These are phyloP conservation scores for Parazoanthus darwini DNA, from an alignment of 92 coral and sea anemone species.

Conservation along the genomic window DNA sequence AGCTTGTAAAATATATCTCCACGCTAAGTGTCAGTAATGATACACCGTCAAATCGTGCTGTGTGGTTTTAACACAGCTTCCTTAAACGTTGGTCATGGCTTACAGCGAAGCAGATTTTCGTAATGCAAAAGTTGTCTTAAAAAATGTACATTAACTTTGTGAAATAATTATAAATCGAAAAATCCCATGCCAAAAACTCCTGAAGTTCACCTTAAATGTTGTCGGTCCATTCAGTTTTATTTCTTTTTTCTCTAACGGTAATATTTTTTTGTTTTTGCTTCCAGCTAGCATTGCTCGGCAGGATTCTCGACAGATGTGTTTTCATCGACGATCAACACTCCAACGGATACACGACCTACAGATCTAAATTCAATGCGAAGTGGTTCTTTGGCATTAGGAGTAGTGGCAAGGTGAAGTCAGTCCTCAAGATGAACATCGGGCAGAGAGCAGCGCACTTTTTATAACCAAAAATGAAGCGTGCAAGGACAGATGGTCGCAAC, in stretches of 20 bases:
- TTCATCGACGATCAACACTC: slow-evolving; percentile 30
- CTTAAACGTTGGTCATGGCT: too few relatives aligned
- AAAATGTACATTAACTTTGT: too few relatives aligned
- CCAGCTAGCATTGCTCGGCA: neutral
- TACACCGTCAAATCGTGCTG: neutral
- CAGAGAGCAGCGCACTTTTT: slow-evolving; percentile 39
- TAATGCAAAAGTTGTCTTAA: neutral
- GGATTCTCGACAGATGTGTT: neutral
- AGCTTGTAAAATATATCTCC: neutral
- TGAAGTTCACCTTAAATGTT: neutral
- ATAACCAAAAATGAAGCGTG: neutral
- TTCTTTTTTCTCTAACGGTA: neutral
- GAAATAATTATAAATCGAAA: too few relatives aligned
- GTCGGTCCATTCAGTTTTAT: neutral
- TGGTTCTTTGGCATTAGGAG: slow-evolving; percentile 36
- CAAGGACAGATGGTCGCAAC: neutral
- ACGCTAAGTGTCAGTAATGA: neutral
- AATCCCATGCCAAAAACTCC: too few relatives aligned
- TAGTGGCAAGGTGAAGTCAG: slow-evolving; percentile 14
- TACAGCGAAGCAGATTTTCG: too few relatives aligned
- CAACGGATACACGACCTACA: slow-evolving; percentile 21
- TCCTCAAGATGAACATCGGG: neutral
- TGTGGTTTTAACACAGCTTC: neutral
- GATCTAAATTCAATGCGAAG: neutral
- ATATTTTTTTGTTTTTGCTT: neutral